These are phyloP conservation scores for Neodiprion virginianus DNA, from an alignment of 1,140 invertebrate genomes.

Conservation along the genomic window DNA sequence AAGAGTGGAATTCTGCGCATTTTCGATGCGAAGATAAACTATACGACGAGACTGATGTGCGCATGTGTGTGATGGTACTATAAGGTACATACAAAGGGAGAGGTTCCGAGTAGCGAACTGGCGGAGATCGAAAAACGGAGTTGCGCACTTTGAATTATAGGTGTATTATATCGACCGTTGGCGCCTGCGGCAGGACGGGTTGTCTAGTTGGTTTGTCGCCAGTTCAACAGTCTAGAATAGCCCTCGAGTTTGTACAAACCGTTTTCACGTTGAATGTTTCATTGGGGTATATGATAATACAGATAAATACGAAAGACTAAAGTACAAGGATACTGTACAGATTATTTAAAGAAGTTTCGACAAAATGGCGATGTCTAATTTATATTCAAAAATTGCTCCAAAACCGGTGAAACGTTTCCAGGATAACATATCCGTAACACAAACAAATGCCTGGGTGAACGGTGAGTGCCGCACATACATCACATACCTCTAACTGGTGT, in stretches of 20 bases:
- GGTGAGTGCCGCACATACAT: conserved; percentile 65
- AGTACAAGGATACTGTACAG: not conserved
- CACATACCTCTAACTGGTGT: not conserved
- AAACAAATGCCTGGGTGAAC: conserved; percentile 84
- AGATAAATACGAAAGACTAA: not conserved
- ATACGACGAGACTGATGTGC: not conserved
- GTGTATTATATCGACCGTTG: not conserved
- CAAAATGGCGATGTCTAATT: conserved; percentile 73
- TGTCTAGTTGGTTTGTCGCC: conserved; percentile 24
- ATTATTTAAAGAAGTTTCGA: conserved; percentile 9
- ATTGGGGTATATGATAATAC: too few species aligned
- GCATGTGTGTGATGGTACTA: not conserved
- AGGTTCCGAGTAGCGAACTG: too few species aligned
- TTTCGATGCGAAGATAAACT: too few species aligned
- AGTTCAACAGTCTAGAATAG: conserved; percentile 26
- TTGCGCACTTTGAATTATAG: not conserved
- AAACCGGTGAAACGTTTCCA: conserved; percentile 73
- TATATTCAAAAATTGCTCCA: conserved; percentile 75
- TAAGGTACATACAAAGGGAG: too few species aligned
- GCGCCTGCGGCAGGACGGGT: not conserved
- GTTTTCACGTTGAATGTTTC: too few species aligned
- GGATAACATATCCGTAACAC: conserved; percentile 76
- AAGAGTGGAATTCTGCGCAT: too few species aligned
- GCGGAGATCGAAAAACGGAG: not conserved
- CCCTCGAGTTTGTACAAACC: too few species aligned